Evolutionary conservation across 2,888 invertebrate genomes (phyloP).

Genomic region (Sphaerophoria rueppellii): DNA sequence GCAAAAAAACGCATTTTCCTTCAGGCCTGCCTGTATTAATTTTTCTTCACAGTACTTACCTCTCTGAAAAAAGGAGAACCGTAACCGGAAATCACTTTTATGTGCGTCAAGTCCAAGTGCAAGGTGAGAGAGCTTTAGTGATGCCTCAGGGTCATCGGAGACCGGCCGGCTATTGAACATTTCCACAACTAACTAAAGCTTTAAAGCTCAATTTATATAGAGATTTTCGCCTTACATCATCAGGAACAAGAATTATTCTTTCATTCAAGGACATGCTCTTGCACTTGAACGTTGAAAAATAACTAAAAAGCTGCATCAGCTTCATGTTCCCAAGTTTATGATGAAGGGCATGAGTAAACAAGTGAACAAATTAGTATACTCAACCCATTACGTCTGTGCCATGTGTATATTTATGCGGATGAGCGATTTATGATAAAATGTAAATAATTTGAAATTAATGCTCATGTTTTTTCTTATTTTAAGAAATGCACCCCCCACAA

Average conservation of each 20-base stretch:
- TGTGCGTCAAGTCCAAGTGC: conserved; percentile 67
- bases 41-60: neutral
- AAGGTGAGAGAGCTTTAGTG: conserved; percentile 40
- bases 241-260: conserved; percentile 15
- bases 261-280: conserved; percentile 57
- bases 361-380: no score
- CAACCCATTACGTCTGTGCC: no score
- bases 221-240: conserved; percentile 32
- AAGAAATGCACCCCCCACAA: no score
- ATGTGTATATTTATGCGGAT: no score
- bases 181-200: conserved; percentile 37
- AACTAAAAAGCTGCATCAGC: neutral
- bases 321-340: conserved; percentile 34
- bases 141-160: neutral
- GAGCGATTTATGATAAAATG: no score
- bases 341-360: conserved; percentile 28
- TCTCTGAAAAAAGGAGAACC: neutral
- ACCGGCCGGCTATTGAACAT: conserved; percentile 40
- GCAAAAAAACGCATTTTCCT: conserved; percentile 48
- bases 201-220: conserved; percentile 35
- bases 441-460: no score
- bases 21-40: neutral
- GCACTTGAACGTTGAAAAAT: conserved; percentile 55
- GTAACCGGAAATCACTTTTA: conserved; percentile 40
- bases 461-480: no score